Conservation (phyloP, 2,113 vertebrate species). For the Colius striatus region DNA sequence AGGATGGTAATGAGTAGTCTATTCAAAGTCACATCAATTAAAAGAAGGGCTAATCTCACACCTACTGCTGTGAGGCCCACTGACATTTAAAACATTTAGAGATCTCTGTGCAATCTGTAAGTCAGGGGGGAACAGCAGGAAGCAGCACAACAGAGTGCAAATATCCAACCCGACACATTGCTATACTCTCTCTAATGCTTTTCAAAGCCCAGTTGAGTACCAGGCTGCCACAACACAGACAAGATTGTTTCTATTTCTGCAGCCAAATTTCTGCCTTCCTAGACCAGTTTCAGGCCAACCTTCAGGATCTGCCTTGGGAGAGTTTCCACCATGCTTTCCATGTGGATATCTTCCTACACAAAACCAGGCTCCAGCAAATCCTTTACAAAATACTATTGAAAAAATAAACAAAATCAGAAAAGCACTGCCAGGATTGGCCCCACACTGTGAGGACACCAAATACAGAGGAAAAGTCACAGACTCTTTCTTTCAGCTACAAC, state of each 20-base stretch:
- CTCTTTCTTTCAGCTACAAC: background rate
- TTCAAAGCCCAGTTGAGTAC: background rate
- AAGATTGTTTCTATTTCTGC: background rate
- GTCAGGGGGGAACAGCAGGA: background rate
- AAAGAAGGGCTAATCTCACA: background rate
- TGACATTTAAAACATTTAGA: constrained; percentile 4
- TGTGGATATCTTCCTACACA: background rate
- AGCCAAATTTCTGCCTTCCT: background rate
- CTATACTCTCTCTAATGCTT: background rate
- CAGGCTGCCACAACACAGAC: background rate
- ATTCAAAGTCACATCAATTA: background rate
- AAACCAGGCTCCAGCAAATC: background rate
- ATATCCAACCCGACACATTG: background rate
- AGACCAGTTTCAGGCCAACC: background rate
- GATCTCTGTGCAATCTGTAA: background rate
- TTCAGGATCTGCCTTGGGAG: background rate
- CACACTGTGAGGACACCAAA: background rate
- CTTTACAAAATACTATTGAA: background rate
- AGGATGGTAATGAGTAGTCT: background rate
- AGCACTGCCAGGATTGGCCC: background rate
- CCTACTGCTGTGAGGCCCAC: background rate
- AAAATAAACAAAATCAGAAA: background rate
- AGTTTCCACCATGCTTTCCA: background rate
- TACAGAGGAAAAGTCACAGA: background rate
- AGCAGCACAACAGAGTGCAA: background rate